Evolutionary conservation across 2,797 vertebrate genomes (phyloP).

Genomic region (Prunella strophiata): DNA sequence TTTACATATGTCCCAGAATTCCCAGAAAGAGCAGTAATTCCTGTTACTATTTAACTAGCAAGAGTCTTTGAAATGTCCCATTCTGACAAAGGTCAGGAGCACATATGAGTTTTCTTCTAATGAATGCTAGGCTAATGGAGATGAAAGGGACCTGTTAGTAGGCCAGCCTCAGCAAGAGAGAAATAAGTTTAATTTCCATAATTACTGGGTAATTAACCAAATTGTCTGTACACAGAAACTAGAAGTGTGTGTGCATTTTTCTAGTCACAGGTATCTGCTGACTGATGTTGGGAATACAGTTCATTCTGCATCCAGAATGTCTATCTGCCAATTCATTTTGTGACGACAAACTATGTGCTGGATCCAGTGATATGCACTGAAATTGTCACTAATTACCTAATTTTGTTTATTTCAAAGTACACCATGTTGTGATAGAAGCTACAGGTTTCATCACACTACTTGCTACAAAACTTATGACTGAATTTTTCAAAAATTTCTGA

Average conservation of each 20-base stretch:
- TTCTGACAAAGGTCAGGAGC: slow-evolving; percentile 38
- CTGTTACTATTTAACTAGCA: slow-evolving; percentile 52
- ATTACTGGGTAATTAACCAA: slow-evolving; percentile 32
- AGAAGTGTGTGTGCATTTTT: not conserved
- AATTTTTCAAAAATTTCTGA: not conserved
- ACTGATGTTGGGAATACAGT: not conserved
- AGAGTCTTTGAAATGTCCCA: not conserved
- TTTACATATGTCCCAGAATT: not conserved
- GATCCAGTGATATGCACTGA: not conserved
- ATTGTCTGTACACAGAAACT: slow-evolving; percentile 9
- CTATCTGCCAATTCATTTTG: not conserved
- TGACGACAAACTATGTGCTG: not conserved
- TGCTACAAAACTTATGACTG: not conserved
- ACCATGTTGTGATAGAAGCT: not conserved
- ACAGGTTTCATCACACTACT: not conserved
- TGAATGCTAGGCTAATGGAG: not conserved
- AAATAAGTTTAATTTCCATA: slow-evolving; percentile 28
- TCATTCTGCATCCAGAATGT: not conserved
- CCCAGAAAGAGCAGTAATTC: slow-evolving; percentile 16
- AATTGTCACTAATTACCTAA: not conserved
- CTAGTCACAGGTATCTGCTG: not conserved
- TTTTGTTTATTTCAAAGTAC: not conserved
- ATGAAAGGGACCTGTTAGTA: slow-evolving; percentile 28
- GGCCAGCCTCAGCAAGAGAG: not conserved
- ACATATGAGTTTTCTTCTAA: not conserved